Base-by-base conservation (phyloP, 2,888 invertebrate genomes). In the Eucera pruinosa region DNA sequence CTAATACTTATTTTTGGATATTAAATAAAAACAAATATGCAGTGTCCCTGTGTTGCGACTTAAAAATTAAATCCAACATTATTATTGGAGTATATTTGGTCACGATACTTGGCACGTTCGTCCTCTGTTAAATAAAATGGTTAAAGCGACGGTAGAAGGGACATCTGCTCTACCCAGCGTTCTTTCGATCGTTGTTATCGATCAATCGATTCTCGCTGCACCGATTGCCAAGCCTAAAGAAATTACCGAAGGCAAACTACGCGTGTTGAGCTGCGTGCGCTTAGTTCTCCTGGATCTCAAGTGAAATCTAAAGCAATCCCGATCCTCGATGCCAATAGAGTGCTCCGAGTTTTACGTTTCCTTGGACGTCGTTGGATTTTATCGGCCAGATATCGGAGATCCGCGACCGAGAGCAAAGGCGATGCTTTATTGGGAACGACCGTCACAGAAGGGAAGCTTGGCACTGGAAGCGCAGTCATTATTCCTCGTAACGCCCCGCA, bases 381-480 rank as follows among this genome's bases (percentile, higher is more conserved):
- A 48, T 68, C 48, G 67, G 36, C 20, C 5, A 15, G 61, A 62
- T 54, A 69, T 62, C 65, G 64, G 33, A 55, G 76, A 58, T 25
- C 13, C 11, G 30, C 52, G 60, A 43, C 47, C 47, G 27, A 43
- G 36, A 43, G 11, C 18, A 25, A 55, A 62, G 61, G 45, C 47
- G 50, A 57, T 52, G 48, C 50, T 64, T 61, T 50, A 65, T 81
- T 25, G 52, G 52, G 41, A 52, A 62, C 60, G 70, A 78, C 52
- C 48, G 48, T n/a, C 36, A 18, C 15, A 5, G n/a, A 60, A 48
- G 58, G 33, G 43, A 61, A 74, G 81, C 39, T 75, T 82, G 79
- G 79, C 79, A 71, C 48, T 50, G 57, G 33, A 45, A 54, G 61
- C 39, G 55, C 41, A 48, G 48, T 66, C 66, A 78, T 83, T 78